Conservation (phyloP, 2,797 vertebrate genomes). For the Tarsius wallacei region DNA sequence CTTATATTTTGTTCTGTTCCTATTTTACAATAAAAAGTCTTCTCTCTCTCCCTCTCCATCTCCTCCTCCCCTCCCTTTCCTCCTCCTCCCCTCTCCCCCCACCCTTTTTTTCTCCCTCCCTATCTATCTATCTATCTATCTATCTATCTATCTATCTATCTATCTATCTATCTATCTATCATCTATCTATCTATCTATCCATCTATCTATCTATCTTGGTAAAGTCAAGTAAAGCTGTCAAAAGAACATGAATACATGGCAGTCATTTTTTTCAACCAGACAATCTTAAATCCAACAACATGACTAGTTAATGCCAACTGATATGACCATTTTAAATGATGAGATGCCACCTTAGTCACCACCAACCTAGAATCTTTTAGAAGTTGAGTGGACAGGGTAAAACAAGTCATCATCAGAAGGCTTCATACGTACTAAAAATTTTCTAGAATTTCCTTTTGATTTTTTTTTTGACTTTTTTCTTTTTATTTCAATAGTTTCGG, state of each 20-base stretch:
- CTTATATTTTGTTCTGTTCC: neutral
- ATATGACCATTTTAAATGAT: neutral
- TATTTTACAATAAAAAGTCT: neutral
- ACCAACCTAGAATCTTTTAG: neutral
- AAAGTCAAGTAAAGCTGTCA: neutral
- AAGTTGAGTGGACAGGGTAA: neutral
- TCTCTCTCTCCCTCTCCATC: too few species aligned
- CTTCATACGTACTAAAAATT: too few species aligned
- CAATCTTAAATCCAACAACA: neutral
- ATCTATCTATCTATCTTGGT: neutral
- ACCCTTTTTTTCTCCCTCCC: too few species aligned
- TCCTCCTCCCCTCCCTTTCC: too few species aligned
- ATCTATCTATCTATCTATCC: too few species aligned
- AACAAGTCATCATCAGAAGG: too few species aligned
- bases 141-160: too few species aligned
- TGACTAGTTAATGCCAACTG: neutral
- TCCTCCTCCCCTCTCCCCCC: rapidly evolving
- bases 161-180: too few species aligned
- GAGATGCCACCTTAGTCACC: neutral
- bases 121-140: too few species aligned
- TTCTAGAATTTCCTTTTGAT: too few species aligned
- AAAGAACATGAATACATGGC: neutral
- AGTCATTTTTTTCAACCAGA: neutral
- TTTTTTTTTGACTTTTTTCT: too few species aligned
- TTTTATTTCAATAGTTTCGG: too few species aligned